Conservation (phyloP, 2,797 vertebrate genomes). For the Oreochromis mossambicus region DNA sequence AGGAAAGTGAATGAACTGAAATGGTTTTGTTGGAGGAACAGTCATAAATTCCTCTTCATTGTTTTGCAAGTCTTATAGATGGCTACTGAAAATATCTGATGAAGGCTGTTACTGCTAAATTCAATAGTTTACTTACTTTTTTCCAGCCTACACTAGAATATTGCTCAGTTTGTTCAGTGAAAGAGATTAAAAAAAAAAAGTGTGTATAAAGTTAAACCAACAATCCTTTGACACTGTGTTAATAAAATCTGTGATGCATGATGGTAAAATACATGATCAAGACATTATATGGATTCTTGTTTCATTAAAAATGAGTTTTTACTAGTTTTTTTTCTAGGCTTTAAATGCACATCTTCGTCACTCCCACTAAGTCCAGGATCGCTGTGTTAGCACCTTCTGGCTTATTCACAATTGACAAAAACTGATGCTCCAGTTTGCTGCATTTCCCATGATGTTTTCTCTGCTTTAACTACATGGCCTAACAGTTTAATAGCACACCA, state of each 20-base stretch:
- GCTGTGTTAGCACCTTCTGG: not conserved
- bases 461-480: not conserved
- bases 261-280: not conserved
- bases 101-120: not conserved
- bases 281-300: not conserved
- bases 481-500: conserved; percentile 12
- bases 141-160: not conserved
- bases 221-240: accelerated
- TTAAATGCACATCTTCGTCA: not conserved
- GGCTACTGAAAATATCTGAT: not conserved
- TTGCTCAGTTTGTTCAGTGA: not conserved
- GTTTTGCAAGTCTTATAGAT: not conserved
- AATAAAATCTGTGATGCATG: not conserved
- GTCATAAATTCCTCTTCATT: not conserved
- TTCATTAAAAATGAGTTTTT: not conserved
- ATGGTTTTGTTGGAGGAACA: not conserved
- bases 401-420: not conserved
- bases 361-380: not conserved
- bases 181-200: not conserved
- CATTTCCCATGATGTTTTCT: not conserved
- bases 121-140: not conserved
- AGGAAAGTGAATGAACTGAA: not conserved
- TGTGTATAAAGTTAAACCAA: not conserved
- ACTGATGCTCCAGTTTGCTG: not conserved
- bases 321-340: not conserved